Conservation (phyloP, 2,797 vertebrate species). For the Sandelia bainsii region DNA sequence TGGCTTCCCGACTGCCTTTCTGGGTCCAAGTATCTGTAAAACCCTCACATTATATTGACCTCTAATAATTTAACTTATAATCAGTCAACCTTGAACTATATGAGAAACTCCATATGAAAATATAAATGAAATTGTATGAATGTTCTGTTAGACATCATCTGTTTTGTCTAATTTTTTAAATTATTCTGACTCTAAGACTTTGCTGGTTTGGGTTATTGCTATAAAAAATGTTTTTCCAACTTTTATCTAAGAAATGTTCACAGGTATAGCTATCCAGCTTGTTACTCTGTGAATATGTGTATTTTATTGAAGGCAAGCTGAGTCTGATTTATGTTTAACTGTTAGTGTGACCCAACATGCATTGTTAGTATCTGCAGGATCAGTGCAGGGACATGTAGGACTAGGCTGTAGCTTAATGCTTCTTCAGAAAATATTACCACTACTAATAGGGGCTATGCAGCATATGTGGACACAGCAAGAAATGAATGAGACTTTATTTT, state of each 20-base stretch:
- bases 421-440: not conserved
- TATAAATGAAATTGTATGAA: not conserved
- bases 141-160: too few species aligned
- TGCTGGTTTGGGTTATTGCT: not conserved
- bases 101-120: too few species aligned
- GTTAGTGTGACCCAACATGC: not conserved
- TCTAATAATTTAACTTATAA: not conserved
- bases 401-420: not conserved
- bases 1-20: too few species aligned
- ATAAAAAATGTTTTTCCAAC: too few species aligned
- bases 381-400: not conserved
- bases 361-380: not conserved
- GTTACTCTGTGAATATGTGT: not conserved
- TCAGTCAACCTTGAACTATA: too few species aligned
- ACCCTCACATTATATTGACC: too few species aligned
- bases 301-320: not conserved
- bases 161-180: too few species aligned
- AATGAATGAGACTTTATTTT: not conserved
- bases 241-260: too few species aligned
- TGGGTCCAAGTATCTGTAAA: too few species aligned
- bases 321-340: not conserved
- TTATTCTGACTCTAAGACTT: too few species aligned
- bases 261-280: not conserved
- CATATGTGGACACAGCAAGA: conserved; percentile 1
- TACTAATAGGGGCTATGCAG: not conserved